Base-by-base conservation (phyloP, 2,888 invertebrate species). In the Plebejus argus region DNA sequence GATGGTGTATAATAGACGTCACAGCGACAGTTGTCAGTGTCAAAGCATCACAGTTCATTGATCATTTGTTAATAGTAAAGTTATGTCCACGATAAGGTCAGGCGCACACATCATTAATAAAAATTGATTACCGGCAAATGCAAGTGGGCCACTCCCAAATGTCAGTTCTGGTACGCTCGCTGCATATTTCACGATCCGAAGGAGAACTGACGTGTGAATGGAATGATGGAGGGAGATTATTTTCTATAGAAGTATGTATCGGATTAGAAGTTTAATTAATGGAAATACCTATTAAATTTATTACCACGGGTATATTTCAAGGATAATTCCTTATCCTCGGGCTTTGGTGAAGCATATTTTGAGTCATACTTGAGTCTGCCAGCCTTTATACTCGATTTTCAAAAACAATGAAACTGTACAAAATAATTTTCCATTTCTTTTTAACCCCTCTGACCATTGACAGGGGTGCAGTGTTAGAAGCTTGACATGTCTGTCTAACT, bases 21-120 rank as follows among this genome's bases (percentile, higher is more conserved):
- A 66, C 15, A 28, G 28, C 28, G 66, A 66, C 66, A 53, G 23
- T 28, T 74, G 74, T 74, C 74, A 74, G 49, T 74, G 74, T 74
- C 74, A 74, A 35, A 72, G 72, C 39, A 18, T 23, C 39, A 66
- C 35, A 71, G 71, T 53, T 74, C 74, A 74, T 74, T 53, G 74
- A 49, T 74, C 74, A 74, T 74, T 53, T 8, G 74, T 53, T 74
- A 74, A 74, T 74, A 74, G 74, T 74, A 53, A 74, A 74, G 45
- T 28, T 74, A 45, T 74, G 74, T 74, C 72, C 45, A 23, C 23
- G 74, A 74, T 74, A 74, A 74, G 74, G 74, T 74, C 49, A 74
- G 28, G 8, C 28, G 53, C 45, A 74, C 23, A 74, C 74, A 74
- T 53, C 74, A 53, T 74, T 74, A 49, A 74, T 74, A 49, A 74